Base-by-base conservation (phyloP, 2,888 invertebrate genomes). In the Cenopis cana region DNA sequence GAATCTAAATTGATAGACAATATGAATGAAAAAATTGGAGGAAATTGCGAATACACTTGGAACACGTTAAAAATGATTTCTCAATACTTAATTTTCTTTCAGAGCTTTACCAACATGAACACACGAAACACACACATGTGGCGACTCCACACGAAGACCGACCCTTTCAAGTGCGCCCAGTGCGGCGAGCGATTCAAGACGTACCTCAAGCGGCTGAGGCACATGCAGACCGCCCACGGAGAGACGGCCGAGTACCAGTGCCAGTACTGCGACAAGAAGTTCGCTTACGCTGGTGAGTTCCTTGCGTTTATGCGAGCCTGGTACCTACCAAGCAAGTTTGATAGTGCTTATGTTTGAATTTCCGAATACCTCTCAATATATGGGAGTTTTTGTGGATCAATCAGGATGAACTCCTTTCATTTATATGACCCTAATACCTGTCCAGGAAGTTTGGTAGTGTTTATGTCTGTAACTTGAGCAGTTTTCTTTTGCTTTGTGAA, bases 51-150 rank as follows among this genome's bases (percentile, higher is more conserved):
- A n/a, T n/a, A n/a, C n/a, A n/a, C n/a, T n/a, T n/a, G n/a, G n/a
- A n/a, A n/a, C n/a, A n/a, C n/a, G n/a, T n/a, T n/a, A n/a, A n/a
- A n/a, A 4, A 24, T 24, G n/a, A n/a, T 14, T 14, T 41, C 4
- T 5, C 0, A 33, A 33, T 41, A 41, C 14, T 41, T 46, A 14
- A 8, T 46, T 46, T 46, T 6, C n/a, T 68, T 54, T 20, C 38
- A 69, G 70, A 17, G 20, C 11, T 70, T 70, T 65, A 50, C 52
- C 14, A 65, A 65, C 24, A 41, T 52, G 12, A 70, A 70, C 54
- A 70, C 70, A 0, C 70, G 70, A 17, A 70, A 70, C 60, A 54
- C 70, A 3, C 70, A 70, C 65, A 46, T 52, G 54, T 70, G 70
- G 70, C 65, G 70, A 0, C 54, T 66, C 2, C 70, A 70, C 36